A percentile compares a stretch with the other conserved stretches of the same genome.
Conservation (phyloP, 2,888 invertebrate genomes). For the Carcina quercana region DNA sequence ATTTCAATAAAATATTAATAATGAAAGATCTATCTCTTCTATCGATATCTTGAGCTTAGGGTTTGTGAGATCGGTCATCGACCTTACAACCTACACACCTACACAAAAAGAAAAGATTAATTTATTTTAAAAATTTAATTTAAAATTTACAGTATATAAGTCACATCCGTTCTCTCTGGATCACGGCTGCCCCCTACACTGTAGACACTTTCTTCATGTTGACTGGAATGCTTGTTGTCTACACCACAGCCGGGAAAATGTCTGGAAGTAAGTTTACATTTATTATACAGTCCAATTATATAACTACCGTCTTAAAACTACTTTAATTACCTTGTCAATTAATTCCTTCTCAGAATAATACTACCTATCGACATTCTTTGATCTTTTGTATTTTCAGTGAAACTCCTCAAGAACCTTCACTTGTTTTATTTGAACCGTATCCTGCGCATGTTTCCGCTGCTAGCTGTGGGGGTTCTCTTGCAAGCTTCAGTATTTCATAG, state of each 20-base stretch:
- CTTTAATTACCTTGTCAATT: too few species aligned
- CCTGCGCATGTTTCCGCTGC: conserved; percentile 39
- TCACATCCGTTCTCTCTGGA: conserved; percentile 38
- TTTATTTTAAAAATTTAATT: too few species aligned
- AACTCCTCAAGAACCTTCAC: conserved; percentile 36
- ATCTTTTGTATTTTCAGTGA: conserved; percentile 22
- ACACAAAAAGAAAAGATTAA: too few species aligned
- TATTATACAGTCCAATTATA: not conserved
- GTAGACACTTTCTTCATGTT: conserved; percentile 77
- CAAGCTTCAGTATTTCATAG: conserved; percentile 40
- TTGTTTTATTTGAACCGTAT: conserved; percentile 44
- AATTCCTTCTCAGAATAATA: too few species aligned
- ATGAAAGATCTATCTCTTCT: too few species aligned
- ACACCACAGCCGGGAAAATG: conserved; percentile 40
- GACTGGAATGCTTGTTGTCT: conserved; percentile 43
- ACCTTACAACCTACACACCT: too few species aligned
- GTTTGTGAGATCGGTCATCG: too few species aligned
- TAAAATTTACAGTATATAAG: too few species aligned
- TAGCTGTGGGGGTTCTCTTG: conserved; percentile 36
- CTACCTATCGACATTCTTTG: too few species aligned
- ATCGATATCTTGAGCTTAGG: too few species aligned
- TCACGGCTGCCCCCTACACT: conserved; percentile 50
- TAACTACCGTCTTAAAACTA: too few species aligned
- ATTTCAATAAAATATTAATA: too few species aligned
- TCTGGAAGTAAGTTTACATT: conserved; percentile 31